Evolutionary conservation across 2,888 invertebrate species (phyloP).

Genomic region (Drosophila emarginata): DNA sequence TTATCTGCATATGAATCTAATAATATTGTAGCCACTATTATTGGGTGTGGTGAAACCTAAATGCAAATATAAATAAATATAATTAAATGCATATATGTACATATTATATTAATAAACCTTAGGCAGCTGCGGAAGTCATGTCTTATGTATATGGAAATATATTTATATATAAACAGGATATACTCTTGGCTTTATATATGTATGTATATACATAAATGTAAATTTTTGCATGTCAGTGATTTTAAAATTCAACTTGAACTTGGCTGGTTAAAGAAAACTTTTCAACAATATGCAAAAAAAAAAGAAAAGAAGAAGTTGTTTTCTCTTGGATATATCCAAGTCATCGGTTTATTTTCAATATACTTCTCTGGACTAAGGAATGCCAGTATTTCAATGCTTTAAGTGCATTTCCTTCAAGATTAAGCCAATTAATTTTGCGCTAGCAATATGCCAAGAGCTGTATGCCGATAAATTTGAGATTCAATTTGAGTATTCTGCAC

Average conservation of each 20-base stretch:
- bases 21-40: background rate
- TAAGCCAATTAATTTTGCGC: constrained; percentile 70
- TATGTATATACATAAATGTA: no score
- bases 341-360: background rate
- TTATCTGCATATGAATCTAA: background rate
- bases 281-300: no score
- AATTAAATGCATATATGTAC: background rate
- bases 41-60: constrained; percentile 1
- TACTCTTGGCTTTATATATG: background rate
- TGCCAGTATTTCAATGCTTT: constrained; percentile 32
- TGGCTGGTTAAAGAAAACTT: no score
- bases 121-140: background rate
- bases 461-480: constrained; percentile 70
- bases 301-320: no score
- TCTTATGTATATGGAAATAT: background rate
- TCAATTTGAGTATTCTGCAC: constrained; percentile 64
- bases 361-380: constrained; percentile 20
- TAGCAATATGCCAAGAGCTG: constrained; percentile 53
- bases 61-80: no score
- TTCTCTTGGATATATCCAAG: background rate
- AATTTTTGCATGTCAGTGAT: no score
- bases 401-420: constrained; percentile 52
- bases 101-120: no score
- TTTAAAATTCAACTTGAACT: no score
- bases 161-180: background rate